These are phyloP conservation scores for Lerista edwardsae DNA, from an alignment of 2,797 vertebrate genomes.

Conservation along the genomic window DNA sequence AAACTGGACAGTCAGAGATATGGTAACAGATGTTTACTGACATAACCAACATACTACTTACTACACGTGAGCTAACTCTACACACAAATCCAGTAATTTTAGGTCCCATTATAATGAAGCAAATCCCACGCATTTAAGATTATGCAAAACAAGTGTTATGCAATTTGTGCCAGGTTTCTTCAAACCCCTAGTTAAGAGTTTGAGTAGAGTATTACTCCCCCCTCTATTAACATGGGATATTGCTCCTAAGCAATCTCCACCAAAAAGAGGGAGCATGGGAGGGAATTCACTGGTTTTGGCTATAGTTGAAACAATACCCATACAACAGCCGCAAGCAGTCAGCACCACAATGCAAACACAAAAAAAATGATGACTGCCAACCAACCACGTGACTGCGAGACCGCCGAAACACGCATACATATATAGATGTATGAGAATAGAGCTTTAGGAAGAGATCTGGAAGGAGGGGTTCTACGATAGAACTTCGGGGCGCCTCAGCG, in stretches of 20 bases:
- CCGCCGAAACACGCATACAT: constrained; percentile 52
- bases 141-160: constrained; percentile 29
- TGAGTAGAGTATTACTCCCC: background rate
- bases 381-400: constrained; percentile 69
- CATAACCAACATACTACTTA: constrained; percentile 3
- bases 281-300: background rate
- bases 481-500: constrained; percentile 57
- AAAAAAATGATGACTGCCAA: constrained; percentile 36
- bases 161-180: constrained; percentile 2
- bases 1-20: background rate
- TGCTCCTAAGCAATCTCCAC: background rate
- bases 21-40: background rate
- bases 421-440: constrained; percentile 55
- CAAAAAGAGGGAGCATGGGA: too few species aligned
- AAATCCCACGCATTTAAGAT: constrained; percentile 5
- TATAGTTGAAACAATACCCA: background rate
- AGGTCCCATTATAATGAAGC: background rate
- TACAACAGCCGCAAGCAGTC: constrained; percentile 1
- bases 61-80: constrained; percentile 35
- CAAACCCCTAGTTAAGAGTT: background rate
- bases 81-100: constrained; percentile 49
- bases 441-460: constrained; percentile 41
- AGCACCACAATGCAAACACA: constrained; percentile 9
- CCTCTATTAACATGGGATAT: background rate
- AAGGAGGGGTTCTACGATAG: constrained; percentile 35